Evolutionary conservation across 1,140 invertebrate genomes (phyloP), one percentile per base, ranked within the genome.

Genomic region (Drosophila sp.): DNA sequence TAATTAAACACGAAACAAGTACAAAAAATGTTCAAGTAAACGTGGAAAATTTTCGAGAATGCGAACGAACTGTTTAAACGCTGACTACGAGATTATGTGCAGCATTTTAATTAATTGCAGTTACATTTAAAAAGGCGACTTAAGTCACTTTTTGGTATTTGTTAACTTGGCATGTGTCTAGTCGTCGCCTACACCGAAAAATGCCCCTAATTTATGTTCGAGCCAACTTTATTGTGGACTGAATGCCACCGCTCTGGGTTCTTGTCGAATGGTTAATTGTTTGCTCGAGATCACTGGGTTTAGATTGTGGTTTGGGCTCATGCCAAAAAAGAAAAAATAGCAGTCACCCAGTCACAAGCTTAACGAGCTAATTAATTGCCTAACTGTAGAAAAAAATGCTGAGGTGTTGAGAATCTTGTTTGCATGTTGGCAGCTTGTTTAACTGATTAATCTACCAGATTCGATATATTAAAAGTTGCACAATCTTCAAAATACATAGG

Each of bases 401-500:
- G 25, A 87, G 78, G 75, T 89, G 82, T 87, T 75, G 70, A 82
- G 66, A 67, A 72, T 72, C 78, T 59, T 86, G 78, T 86, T 86
- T 80, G 71, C 69, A 74, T 59, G 65, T 73, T 76, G 69, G 58
- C 69, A 57, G 48, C 46, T 62, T 53, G 29, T 53, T 54, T 11
- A 14, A 14, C 32, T 36, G 53, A 46, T 58, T 66, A 48, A 41
- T 27, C 36, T 40, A 56, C 18, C 36, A 56, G 32, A 71, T 56
- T 32, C 34, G 8, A 21, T 16, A 14, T 13, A 6, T 50, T 29
- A 63, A 54, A 54, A 46, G 40, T 72, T 72, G 46, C 64, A 16
- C 32, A 46, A 72, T 59, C 70, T 46, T 46, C n/a, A 16, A 21
- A 38, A 11, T 38, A 21, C 25, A 38, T 36, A 4, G 27, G 8